Evolutionary conservation across 2,113 vertebrate species (phyloP), one percentile per base, ranked within the genome.

Genomic region (Chelonoidis abingdonii): DNA sequence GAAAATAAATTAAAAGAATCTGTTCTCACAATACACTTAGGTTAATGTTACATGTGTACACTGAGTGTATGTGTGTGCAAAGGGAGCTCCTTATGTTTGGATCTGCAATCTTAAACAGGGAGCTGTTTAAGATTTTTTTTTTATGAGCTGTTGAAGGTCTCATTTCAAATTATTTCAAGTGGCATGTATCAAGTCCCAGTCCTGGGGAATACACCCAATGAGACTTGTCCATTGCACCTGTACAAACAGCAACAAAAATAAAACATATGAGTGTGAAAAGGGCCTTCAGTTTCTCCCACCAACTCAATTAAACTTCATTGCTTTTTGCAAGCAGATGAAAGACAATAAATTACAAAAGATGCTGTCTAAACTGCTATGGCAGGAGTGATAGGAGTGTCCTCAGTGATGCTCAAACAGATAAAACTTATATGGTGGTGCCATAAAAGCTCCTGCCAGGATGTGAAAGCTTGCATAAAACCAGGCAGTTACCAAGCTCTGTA

Each of bases 181-280:
- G 94, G 92, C 94, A 95, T 97, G 94, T 96, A 96, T 92, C 85
- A 97, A 96, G 93, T 72, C 80, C n/a, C 80, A 94, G 81, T 87
- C 92, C 93, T 95, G 95, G 93, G 95, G 96, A 93, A 95, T 94
- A 95, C 1, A 3, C 88, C 93, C 87, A 96, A 87, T 95, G 90
- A 97, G 93, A 95, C 91, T 92, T 95, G 91, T 83, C 81, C 94
- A 93, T 80, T 86, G 91, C 98, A 98, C 97, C 97, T 98, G 96
- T 97, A 97, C 93, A 98, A 98, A 98, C 96, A 98, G 87, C 97
- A 97, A 96, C 97, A 97, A 97, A 97, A 94, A 96, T 75, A 97
- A 97, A 97, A 97, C 97, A 96, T 57, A 54, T 91, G 89, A 94
- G 50, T 93, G 89, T 84, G 91, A 97, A 96, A 97, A 98, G 52